Conservation (phyloP, 2,888 invertebrate species). For the Ceriagrion tenellum region DNA sequence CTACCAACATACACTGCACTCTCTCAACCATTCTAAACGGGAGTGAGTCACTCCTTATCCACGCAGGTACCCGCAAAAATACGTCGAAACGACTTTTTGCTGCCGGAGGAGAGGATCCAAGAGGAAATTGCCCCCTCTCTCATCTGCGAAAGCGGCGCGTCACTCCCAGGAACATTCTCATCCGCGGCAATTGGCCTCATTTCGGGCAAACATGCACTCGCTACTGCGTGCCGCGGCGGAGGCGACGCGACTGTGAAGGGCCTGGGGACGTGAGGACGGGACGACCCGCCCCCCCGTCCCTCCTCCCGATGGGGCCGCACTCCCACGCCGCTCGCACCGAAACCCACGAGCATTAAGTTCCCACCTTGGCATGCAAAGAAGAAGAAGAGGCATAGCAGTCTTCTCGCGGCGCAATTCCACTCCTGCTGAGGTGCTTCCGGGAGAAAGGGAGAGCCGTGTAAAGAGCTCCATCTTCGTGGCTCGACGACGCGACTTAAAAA, state of each 20-base stretch:
- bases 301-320: not conserved
- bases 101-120: not conserved
- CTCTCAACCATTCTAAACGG: not conserved
- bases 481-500: not conserved
- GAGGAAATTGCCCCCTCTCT: not conserved
- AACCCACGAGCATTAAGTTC: not conserved
- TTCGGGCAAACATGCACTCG: not conserved
- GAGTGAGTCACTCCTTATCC: not conserved
- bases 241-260: not conserved
- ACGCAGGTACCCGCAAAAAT: not conserved
- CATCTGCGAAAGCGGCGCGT: not conserved
- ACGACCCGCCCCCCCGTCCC: too few relatives aligned
- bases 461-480: not conserved
- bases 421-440: not conserved
- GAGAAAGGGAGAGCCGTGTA: not conserved
- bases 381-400: not conserved
- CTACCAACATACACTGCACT: not conserved
- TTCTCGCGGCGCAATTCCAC: not conserved
- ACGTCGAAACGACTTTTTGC: not conserved
- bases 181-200: conserved; percentile 13
- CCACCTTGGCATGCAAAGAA: not conserved
- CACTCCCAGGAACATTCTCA: not conserved
- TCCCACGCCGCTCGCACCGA: not conserved
- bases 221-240: not conserved
- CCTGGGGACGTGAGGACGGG: not conserved